These are phyloP conservation scores for Morus bassanus DNA, from an alignment of 2,797 vertebrate genomes.

Conservation along the genomic window DNA sequence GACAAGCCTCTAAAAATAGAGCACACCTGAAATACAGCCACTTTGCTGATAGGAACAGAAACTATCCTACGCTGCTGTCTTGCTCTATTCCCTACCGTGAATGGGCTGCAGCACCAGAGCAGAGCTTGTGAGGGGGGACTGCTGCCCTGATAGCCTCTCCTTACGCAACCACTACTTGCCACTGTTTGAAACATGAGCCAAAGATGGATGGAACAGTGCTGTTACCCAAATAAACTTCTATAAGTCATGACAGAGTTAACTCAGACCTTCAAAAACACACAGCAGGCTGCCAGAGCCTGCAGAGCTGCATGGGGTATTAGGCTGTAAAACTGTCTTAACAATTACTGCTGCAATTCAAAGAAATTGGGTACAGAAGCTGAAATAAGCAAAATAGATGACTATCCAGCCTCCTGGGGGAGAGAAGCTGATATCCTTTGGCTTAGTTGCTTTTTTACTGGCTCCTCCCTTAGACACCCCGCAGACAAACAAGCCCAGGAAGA, in stretches of 20 bases:
- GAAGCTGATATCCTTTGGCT: background rate
- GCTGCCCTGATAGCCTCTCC: background rate
- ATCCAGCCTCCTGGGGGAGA: background rate
- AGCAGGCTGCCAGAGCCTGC: background rate
- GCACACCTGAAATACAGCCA: background rate
- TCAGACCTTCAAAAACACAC: background rate
- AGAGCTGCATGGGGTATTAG: rapidly evolving
- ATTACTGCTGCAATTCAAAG: background rate
- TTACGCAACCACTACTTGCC: too few species aligned
- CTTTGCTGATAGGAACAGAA: background rate
- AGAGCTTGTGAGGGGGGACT: too few species aligned
- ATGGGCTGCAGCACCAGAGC: background rate
- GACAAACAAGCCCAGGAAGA: background rate
- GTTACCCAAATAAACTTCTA: rapidly evolving
- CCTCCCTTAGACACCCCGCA: background rate
- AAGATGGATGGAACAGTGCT: background rate
- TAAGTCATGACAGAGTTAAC: background rate
- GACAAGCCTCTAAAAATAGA: background rate
- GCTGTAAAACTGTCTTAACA: background rate
- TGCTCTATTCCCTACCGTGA: rapidly evolving
- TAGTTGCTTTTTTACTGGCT: background rate
- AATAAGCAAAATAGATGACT: background rate
- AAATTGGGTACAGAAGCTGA: background rate
- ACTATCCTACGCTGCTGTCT: background rate
- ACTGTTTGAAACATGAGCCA: background rate